A percentile compares a stretch with the other conserved stretches of the same genome.
These are phyloP conservation scores for Porites lutea DNA, from an alignment of 64 coral and sea anemone species.

Conservation along the genomic window DNA sequence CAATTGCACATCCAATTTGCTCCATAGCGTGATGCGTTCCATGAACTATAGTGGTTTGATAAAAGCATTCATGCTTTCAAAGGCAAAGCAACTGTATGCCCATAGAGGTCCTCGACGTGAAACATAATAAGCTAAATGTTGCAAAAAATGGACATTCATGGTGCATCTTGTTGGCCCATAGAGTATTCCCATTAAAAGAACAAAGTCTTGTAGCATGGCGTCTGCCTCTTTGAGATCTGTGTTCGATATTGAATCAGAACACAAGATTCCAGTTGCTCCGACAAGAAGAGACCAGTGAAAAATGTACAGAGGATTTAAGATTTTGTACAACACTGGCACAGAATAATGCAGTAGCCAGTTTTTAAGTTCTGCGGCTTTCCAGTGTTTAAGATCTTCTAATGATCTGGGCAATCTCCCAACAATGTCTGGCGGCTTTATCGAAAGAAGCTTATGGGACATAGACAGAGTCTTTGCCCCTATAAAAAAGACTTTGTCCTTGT, in stretches of 20 bases:
- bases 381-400: constrained; percentile 53
- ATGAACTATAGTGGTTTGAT: constrained; percentile 47
- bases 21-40: constrained; percentile 72
- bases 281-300: constrained; percentile 68
- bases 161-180: constrained; percentile 62
- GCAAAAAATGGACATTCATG: constrained; percentile 61
- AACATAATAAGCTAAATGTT: constrained; percentile 48
- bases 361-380: constrained; percentile 84
- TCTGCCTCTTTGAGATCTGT: constrained; percentile 25
- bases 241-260: constrained; percentile 60
- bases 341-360: constrained; percentile 72
- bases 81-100: constrained; percentile 68
- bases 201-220: constrained; percentile 60
- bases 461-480: constrained; percentile 47
- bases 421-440: constrained; percentile 75
- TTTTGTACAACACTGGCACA: constrained; percentile 34
- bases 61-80: constrained; percentile 64
- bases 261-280: constrained; percentile 55
- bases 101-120: constrained; percentile 60
- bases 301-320: constrained; percentile 54
- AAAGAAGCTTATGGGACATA: constrained; percentile 53
- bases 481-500: constrained; percentile 59
- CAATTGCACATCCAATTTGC: constrained; percentile 53
- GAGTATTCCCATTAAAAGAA: constrained; percentile 63
- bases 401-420: constrained; percentile 47